These are phyloP conservation scores for Creontiades dilutus DNA, from an alignment of 2,888 invertebrate species.

Conservation along the genomic window DNA sequence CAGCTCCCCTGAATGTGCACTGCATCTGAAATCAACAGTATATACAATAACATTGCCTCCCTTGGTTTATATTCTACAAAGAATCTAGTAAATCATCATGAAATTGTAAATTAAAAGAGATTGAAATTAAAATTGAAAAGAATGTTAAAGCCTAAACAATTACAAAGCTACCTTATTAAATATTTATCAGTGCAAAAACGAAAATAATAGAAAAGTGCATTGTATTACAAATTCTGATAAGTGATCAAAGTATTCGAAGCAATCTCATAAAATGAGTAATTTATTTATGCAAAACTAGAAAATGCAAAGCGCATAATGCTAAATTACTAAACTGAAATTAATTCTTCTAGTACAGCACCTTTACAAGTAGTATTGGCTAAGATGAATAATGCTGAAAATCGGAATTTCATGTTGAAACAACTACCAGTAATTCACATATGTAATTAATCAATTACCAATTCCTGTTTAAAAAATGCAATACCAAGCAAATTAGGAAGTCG, in stretches of 20 bases:
- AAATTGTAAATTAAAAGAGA: constrained; percentile 28
- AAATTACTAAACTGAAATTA: constrained; percentile 29
- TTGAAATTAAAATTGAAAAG: not conserved
- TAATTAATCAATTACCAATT: not conserved
- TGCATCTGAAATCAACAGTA: constrained; percentile 75
- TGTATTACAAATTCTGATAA: constrained; percentile 53
- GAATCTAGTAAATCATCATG: not conserved
- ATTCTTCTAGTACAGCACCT: constrained; percentile 27
- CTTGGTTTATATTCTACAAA: constrained; percentile 57
- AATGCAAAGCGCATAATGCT: constrained; percentile 62
- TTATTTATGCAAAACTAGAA: constrained; percentile 62
- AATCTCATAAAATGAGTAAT: constrained; percentile 35
- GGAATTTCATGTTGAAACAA: not conserved
- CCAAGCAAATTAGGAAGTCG: not conserved
- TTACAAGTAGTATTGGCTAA: constrained; percentile 52
- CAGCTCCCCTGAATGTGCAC: constrained; percentile 75
- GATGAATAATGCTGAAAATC: constrained; percentile 47
- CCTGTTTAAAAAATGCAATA: not conserved
- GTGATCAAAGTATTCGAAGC: constrained; percentile 17
- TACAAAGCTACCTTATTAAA: constrained; percentile 3
- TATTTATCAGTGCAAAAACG: constrained; percentile 55
- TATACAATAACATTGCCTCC: constrained; percentile 74
- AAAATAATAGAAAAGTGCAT: constrained; percentile 28
- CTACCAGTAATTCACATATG: not conserved
- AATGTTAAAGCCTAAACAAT: constrained; percentile 26